Percentiles rank a stretch among this genome's conserved stretches.
phyloP scores from a whole-genome alignment of 1,140 invertebrate genomes.

The Platyscapa corneri region DNA sequence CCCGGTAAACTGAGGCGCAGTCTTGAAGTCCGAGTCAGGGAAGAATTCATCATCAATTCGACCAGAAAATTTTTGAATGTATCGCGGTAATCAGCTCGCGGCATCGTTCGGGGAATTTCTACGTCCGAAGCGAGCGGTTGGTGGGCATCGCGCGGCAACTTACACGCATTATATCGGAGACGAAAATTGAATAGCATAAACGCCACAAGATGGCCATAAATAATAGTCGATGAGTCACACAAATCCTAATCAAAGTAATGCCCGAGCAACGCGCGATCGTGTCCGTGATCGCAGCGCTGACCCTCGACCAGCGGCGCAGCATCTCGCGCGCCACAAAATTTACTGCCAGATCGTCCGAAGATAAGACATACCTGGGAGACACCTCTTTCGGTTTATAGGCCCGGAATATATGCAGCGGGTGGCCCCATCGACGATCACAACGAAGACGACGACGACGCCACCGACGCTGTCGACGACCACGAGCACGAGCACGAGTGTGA shows the following conservation, averaged over 20 bases:
- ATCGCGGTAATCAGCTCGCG: no score
- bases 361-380: slow-evolving; percentile 52
- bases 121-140: neutral
- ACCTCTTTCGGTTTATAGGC: slow-evolving; percentile 54
- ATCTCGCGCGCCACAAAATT: slow-evolving; percentile 46
- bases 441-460: slow-evolving; percentile 12
- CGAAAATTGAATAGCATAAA: slow-evolving; percentile 42
- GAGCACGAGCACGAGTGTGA: slow-evolving; percentile 24
- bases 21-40: neutral
- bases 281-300: slow-evolving; percentile 20
- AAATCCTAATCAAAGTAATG: slow-evolving; percentile 51
- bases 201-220: slow-evolving; percentile 42
- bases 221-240: slow-evolving; percentile 52
- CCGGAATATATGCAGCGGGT: slow-evolving; percentile 50
- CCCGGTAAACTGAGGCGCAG: neutral
- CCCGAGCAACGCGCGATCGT: slow-evolving; percentile 21
- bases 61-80: neutral
- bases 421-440: slow-evolving; percentile 49
- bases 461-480: slow-evolving; percentile 23
- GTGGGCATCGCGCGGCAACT: neutral
- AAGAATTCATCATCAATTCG: no score
- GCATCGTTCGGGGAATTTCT: no score
- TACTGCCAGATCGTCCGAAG: slow-evolving; percentile 44
- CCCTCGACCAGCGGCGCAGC: slow-evolving; percentile 8
- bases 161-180: neutral